Base-by-base conservation (phyloP, 2,113 vertebrate species). In the Promerops cafer region DNA sequence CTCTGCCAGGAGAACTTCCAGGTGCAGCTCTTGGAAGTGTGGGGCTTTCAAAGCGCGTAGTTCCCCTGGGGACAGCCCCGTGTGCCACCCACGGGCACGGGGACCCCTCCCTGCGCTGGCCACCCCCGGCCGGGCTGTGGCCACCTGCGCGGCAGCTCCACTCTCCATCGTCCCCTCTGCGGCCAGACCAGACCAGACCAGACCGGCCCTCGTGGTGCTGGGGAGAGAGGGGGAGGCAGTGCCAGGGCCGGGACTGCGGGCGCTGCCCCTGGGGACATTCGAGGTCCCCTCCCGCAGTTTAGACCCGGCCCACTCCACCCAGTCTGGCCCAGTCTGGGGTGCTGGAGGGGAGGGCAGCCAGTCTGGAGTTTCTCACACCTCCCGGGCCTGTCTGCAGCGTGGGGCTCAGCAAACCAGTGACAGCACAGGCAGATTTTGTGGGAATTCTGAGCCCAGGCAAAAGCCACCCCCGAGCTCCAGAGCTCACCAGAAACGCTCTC, bases 21-120 rank as follows among this genome's bases (percentile, higher is more conserved):
- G 95, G 98, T 99, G 94, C 98, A 98, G 89, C 96, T 97, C 17
- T 53, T 99, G 87, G 98, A 99, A 82, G 98, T 97, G 28, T 99
- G 99, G 98, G 98, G 98, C 66, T 98, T 99, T 45, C 98, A 98
- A 47, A 98, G 93, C 2, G 14, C 75, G 30, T 96, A 96, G 83
- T 10, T 45, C 40, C 39, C 1, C 0, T 10, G 26, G 33, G 26
- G 26, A 87, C 59, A 13, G 18, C 54, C 22, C 60, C 19, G 22
- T 0, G 2, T 1, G 5, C n/a, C 11, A 0, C 42, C 59, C 45
- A 1, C 1, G 1, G 35, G 40, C 64, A 66, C 64, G 17, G 65
- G 65, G 47, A 74, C 44, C 28, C 19, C 80, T 69, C 15, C 1
- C 39, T 1, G 1, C 2, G 2, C 45, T 7, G n/a, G 69, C 44